Base-by-base conservation (phyloP, 2,888 invertebrate genomes). In the Dynastes hyllus region DNA sequence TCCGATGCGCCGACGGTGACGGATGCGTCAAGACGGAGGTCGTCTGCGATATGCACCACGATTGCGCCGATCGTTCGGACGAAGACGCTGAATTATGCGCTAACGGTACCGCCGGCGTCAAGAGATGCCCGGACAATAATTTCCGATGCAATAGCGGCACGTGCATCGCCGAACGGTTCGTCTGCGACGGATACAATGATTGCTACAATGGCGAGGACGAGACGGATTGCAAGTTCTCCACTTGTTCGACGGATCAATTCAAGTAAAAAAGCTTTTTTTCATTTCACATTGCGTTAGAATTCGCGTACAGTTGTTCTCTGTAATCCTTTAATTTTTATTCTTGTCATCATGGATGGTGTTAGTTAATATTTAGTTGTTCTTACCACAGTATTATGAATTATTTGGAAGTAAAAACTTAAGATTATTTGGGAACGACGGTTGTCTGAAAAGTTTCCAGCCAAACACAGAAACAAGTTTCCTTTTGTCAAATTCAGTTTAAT, bases 61-160 rank as follows among this genome's bases (percentile, higher is more conserved):
- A 93, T 82, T 93, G 93, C 82, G 80, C 81, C 0, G 93, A 93
- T 84, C 88, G 87, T 45, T 92, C 92, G 0, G 93, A 93, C 84
- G 93, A 93, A 83, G 85, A 88, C 8, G 87, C 90, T 80, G 92
- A 92, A 81, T 84, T 89, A 22, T 83, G 85, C 45, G 70, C 79
- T 4, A 84, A 45, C 45, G 5, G 83, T 6, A 55, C 76, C 45
- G 66, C 11, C 11, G 32, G 63, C 58, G 82, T 75, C 8, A 80
- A 75, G 0, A 87, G 85, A 55, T 92, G 92, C 81, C 89, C 90
- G 32, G 83, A 83, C 0, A 87, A 89, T 67, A 90, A 91, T 83
- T 91, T 90, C 82, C 85, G 86, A 63, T 93, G 93, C 83, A 86
- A 87, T 9, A 89, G 90, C 82, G 90, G 90, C 0, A 85, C 87